phyloP scores from a whole-genome alignment of 2,888 invertebrate species.

The Atrina japonica region DNA sequence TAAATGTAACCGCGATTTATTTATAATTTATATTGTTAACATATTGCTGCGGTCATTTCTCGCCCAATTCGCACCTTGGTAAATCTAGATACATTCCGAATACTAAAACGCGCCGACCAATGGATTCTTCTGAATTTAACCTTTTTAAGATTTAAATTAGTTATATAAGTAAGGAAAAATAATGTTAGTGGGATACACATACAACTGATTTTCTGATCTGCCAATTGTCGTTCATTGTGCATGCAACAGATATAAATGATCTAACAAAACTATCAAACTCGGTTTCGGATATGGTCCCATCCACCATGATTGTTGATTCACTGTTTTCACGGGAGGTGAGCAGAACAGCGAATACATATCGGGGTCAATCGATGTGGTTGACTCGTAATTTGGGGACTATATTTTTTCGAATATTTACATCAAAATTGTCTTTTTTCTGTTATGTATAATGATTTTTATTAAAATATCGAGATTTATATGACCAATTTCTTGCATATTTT shows the following conservation, averaged over 20 bases:
- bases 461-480: too few species aligned
- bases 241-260: slow-evolving; percentile 77
- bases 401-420: not conserved
- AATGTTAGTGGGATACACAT: slow-evolving; percentile 4
- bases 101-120: not conserved
- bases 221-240: slow-evolving; percentile 55
- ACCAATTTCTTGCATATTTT: too few species aligned
- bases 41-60: too few species aligned
- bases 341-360: slow-evolving; percentile 49
- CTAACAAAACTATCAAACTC: slow-evolving; percentile 80
- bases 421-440: not conserved
- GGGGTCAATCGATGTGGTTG: slow-evolving; percentile 35
- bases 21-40: too few species aligned
- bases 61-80: too few species aligned
- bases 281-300: slow-evolving; percentile 79
- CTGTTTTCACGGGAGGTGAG: slow-evolving; percentile 54
- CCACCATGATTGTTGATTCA: slow-evolving; percentile 58
- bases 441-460: too few species aligned
- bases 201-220: slow-evolving; percentile 41
- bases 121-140: not conserved
- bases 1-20: too few species aligned
- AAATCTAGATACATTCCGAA: not conserved
- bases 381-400: not conserved
- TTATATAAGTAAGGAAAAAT: too few species aligned
- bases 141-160: not conserved